These are phyloP conservation scores for Cyphomyrmex costatus DNA, from an alignment of 1,140 invertebrate species.

Conservation along the genomic window DNA sequence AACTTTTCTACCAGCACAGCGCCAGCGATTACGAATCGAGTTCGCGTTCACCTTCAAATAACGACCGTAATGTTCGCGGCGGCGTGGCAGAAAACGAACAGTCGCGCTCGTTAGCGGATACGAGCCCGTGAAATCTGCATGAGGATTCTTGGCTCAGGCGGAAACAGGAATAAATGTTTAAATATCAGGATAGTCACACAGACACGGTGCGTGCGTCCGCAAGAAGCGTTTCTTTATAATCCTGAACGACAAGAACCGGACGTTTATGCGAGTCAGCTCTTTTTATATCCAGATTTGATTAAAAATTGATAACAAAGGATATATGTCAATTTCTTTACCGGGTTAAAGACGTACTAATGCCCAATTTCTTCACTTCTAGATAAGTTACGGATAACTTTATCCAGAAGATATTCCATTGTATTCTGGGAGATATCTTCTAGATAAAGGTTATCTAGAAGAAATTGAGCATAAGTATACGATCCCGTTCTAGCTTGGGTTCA, in stretches of 20 bases:
- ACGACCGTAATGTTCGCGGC: slow-evolving; percentile 47
- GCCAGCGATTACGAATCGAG: background rate
- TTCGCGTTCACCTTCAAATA: slow-evolving; percentile 35
- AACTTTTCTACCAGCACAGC: background rate
- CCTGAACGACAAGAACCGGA: slow-evolving; percentile 8
- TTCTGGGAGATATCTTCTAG: too few species aligned
- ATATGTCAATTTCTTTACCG: background rate
- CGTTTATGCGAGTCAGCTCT: background rate
- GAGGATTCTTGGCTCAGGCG: slow-evolving; percentile 37
- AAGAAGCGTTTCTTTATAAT: slow-evolving; percentile 34
- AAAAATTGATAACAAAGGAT: slow-evolving; percentile 33
- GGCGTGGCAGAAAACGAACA: slow-evolving; percentile 51
- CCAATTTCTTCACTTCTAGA: too few species aligned
- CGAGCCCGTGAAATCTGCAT: slow-evolving; percentile 48
- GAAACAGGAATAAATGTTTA: slow-evolving; percentile 52
- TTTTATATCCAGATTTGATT: background rate
- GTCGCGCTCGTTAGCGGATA: slow-evolving; percentile 52
- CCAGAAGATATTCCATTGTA: too few species aligned
- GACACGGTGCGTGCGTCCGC: background rate
- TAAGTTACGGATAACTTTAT: too few species aligned
- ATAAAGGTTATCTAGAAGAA: too few species aligned
- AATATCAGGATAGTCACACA: slow-evolving; percentile 18
- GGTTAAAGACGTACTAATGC: slow-evolving; percentile 11
- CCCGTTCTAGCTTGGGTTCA: background rate
- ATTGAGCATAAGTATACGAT: too few species aligned